Percentiles rank a stretch among this genome's conserved stretches.
phyloP scores from a whole-genome alignment of 2,888 invertebrate species.

The Trachelus tabidus region DNA sequence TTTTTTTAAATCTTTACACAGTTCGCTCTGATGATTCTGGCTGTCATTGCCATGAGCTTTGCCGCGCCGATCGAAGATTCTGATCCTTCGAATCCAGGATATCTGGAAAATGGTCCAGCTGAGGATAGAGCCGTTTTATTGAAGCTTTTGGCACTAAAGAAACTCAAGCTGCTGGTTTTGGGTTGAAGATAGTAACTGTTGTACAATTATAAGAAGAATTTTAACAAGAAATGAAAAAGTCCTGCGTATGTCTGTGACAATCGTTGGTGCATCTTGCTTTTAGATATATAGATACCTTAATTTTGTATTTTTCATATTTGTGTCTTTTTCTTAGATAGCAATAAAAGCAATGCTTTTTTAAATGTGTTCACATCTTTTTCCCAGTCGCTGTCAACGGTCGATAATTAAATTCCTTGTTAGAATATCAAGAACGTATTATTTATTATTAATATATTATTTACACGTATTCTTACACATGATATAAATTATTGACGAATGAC shows the following conservation, averaged over 20 bases:
- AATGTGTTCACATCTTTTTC: not conserved
- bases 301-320: not conserved
- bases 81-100: constrained; percentile 15
- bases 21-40: constrained; percentile 3
- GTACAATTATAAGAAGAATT: not conserved
- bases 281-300: not conserved
- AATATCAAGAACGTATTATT: not conserved
- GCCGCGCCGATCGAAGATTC: constrained; percentile 16
- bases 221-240: not conserved
- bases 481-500: not conserved
- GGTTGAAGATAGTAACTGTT: constrained; percentile 1
- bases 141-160: constrained; percentile 1
- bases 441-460: constrained; percentile 5
- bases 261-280: not conserved
- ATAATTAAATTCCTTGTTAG: not conserved
- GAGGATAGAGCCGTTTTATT: constrained; percentile 4
- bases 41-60: constrained; percentile 2
- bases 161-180: constrained; percentile 3
- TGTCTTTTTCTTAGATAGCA: not conserved
- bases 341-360: not conserved
- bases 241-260: not conserved
- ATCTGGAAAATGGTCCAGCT: constrained; percentile 12
- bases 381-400: not conserved
- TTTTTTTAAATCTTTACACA: constrained; percentile 1
- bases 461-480: not conserved